phyloP scores from a whole-genome alignment of 2,113 vertebrate species.

The Calypte anna region DNA sequence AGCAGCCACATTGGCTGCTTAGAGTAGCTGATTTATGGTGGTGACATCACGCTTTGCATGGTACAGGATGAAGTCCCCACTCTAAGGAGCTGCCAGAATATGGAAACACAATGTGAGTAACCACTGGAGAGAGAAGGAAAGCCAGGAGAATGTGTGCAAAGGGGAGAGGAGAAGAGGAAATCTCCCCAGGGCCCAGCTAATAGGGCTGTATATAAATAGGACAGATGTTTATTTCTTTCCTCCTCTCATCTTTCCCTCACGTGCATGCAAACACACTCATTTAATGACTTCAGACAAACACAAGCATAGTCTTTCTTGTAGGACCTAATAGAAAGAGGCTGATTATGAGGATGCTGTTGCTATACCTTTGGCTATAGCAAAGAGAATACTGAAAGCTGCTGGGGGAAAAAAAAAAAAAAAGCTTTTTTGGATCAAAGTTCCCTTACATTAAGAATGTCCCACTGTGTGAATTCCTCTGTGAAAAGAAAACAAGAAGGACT shows the following conservation, averaged over 20 bases:
- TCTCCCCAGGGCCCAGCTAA: not conserved
- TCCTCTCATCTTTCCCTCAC: not conserved
- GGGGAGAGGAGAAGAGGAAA: not conserved
- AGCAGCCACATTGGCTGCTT: not conserved
- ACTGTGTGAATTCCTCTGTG: conserved; percentile 19
- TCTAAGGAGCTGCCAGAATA: not conserved
- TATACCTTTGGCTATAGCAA: not conserved
- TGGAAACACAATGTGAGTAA: not conserved
- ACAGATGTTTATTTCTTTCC: conserved; percentile 30
- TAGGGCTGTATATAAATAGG: not conserved
- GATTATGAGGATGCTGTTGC: not conserved
- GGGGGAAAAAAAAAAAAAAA: conserved; percentile 38
- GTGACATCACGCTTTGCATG: not conserved
- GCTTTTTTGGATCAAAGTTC: conserved; percentile 52
- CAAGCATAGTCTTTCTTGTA: not conserved
- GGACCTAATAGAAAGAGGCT: conserved; percentile 1
- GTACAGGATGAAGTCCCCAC: not conserved
- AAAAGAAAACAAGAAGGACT: conserved; percentile 38
- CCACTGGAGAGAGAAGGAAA: not conserved
- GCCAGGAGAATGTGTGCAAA: fast-evolving
- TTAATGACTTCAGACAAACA: not conserved
- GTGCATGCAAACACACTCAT: not conserved
- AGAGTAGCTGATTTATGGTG: not conserved
- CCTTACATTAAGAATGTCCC: not conserved
- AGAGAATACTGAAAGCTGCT: conserved; percentile 36